Conservation (phyloP, 2,888 invertebrate species). For the Drosophila fulvimacula region DNA sequence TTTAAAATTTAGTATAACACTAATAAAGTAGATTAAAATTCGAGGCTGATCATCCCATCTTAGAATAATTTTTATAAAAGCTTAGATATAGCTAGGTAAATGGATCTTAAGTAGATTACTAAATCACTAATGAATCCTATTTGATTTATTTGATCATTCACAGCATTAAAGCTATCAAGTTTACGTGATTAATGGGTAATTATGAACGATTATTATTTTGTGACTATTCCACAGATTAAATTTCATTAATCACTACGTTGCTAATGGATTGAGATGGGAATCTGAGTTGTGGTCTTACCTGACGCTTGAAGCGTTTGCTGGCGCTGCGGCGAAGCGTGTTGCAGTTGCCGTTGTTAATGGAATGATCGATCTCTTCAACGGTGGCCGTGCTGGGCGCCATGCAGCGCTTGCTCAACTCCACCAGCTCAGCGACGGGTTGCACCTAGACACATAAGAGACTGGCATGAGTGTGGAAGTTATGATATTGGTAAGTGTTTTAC, state of each 20-base stretch:
- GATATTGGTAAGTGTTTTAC: constrained; percentile 53
- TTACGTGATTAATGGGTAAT: constrained; percentile 35
- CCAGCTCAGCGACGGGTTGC: constrained; percentile 96
- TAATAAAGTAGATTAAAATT: too few species aligned
- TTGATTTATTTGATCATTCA: constrained; percentile 19
- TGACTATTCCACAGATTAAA: constrained; percentile 11
- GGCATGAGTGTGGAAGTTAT: neutral
- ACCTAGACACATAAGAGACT: constrained; percentile 87
- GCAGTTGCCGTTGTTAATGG: constrained; percentile 84
- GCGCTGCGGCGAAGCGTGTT: constrained; percentile 94
- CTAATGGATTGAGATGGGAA: constrained; percentile 26
- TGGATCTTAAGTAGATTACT: too few species aligned
- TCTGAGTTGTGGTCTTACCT: constrained; percentile 66
- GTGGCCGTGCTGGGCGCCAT: constrained; percentile 80
- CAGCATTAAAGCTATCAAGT: constrained; percentile 5
- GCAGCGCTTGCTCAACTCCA: constrained; percentile 93
- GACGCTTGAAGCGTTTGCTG: constrained; percentile 90
- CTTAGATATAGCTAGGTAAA: too few species aligned
- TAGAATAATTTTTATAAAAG: too few species aligned
- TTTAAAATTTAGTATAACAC: neutral
- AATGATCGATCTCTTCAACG: constrained; percentile 81
- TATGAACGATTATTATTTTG: constrained; percentile 13
- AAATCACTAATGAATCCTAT: too few species aligned
- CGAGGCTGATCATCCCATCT: too few species aligned
- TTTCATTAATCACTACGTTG: constrained; percentile 50